Percentiles rank a stretch among this genome's conserved stretches.
phyloP scores from a whole-genome alignment of 2,888 invertebrate species.

The Rosalia funebris region DNA sequence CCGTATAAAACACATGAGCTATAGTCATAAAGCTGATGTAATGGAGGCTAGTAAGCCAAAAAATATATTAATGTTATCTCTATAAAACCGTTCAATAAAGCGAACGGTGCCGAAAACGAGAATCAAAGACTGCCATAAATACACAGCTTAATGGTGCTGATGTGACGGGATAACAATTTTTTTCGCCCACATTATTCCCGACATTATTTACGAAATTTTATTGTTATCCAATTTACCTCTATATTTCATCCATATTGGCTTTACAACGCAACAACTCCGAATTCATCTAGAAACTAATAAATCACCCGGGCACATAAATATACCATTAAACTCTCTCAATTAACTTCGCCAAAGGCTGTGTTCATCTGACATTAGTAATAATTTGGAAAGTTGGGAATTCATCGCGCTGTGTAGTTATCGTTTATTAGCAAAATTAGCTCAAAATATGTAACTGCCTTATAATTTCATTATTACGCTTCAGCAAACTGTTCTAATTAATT shows the following conservation, averaged over 20 bases:
- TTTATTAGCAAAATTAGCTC: slow-evolving; percentile 16
- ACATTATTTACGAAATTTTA: background rate
- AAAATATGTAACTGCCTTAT: slow-evolving; percentile 9
- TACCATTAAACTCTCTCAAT: slow-evolving; percentile 20
- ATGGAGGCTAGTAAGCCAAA: too few species aligned
- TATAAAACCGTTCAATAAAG: too few species aligned
- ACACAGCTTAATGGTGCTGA: background rate
- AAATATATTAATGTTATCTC: too few species aligned
- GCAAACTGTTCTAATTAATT: slow-evolving; percentile 15
- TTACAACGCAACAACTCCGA: background rate
- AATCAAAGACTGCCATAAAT: background rate
- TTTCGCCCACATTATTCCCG: background rate
- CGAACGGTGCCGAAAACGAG: too few species aligned
- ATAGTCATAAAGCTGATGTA: too few species aligned
- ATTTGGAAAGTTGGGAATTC: slow-evolving; percentile 24
- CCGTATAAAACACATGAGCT: too few species aligned
- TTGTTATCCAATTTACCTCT: background rate
- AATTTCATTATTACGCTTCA: slow-evolving; percentile 8
- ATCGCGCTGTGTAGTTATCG: slow-evolving; percentile 12
- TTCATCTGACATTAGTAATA: slow-evolving; percentile 31
- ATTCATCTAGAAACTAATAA: slow-evolving; percentile 6
- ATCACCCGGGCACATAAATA: slow-evolving; percentile 9
- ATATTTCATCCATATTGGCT: background rate
- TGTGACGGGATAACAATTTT: background rate
- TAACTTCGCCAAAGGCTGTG: slow-evolving; percentile 26